Evolutionary conservation across 2,113 vertebrate genomes (phyloP).

Genomic region (Psittacus erithacus): DNA sequence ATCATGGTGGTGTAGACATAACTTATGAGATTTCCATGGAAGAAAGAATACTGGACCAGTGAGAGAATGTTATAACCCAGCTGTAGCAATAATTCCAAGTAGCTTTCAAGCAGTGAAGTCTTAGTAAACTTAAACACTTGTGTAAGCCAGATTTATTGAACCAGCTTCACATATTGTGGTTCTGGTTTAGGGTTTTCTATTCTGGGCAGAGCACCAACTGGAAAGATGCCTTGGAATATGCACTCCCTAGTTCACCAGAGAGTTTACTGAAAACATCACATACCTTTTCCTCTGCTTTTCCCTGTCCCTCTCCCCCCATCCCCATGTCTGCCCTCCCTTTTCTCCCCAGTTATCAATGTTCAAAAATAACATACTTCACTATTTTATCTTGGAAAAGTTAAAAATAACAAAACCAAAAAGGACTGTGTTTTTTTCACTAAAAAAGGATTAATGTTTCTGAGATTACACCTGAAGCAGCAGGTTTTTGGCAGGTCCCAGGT

Average conservation of each 20-base stretch:
- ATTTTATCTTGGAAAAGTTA: not conserved
- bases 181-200: conserved; percentile 39
- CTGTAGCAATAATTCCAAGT: conserved; percentile 59
- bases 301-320: not conserved
- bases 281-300: not conserved
- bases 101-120: conserved; percentile 40
- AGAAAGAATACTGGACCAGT: conserved; percentile 21
- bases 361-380: not conserved
- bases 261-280: not conserved
- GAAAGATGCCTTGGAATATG: conserved; percentile 41
- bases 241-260: not conserved
- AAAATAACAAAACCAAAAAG: not conserved
- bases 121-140: conserved; percentile 66
- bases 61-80: conserved; percentile 52
- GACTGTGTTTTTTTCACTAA: not conserved
- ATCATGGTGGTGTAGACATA: conserved; percentile 6
- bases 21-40: conserved; percentile 59
- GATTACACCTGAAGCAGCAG: not conserved
- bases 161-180: conserved; percentile 14
- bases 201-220: conserved; percentile 54
- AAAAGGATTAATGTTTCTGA: not conserved
- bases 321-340: not conserved
- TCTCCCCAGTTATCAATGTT: not conserved
- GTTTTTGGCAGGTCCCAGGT: not conserved
- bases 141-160: conserved; percentile 61